These are phyloP conservation scores for Ianthella basta DNA, from an alignment of 37 sponge, comb jelly and placozoan species.

Conservation along the genomic window DNA sequence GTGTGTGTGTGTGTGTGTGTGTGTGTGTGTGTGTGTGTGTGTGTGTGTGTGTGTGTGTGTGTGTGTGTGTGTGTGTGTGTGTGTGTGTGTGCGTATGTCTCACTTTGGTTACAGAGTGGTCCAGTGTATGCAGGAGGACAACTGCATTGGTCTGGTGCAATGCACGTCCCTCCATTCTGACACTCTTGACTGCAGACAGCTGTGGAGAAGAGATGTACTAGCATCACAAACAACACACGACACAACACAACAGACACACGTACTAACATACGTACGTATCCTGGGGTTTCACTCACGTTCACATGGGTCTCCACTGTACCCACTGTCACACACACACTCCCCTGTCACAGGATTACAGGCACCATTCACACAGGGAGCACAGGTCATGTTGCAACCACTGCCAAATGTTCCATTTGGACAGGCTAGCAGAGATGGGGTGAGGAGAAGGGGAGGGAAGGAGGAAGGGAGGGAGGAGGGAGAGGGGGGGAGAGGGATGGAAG, in stretches of 20 bases:
- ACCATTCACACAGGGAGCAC: constrained; percentile 9
- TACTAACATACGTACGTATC: neutral
- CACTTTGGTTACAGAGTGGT: neutral
- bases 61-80: constrained; percentile 43
- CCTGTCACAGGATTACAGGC: neutral
- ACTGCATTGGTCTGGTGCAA: neutral
- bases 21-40: constrained; percentile 24
- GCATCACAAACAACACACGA: constrained; percentile 12
- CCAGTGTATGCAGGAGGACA: neutral
- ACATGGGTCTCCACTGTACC: neutral
- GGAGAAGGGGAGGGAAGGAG: no score
- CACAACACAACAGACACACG: neutral
- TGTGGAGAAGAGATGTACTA: neutral
- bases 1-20: constrained; percentile 38
- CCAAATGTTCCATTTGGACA: constrained; percentile 27
- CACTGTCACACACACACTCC: neutral
- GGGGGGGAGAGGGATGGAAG: no score
- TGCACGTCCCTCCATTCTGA: constrained; percentile 29
- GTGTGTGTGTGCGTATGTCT: constrained; percentile 31
- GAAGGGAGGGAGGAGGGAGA: no score
- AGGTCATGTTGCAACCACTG: neutral
- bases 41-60: constrained; percentile 48
- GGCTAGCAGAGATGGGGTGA: no score
- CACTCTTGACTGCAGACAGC: neutral
- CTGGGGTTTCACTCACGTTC: neutral